phyloP scores from a whole-genome alignment of 2,113 vertebrate genomes.

The Theristicus caerulescens region DNA sequence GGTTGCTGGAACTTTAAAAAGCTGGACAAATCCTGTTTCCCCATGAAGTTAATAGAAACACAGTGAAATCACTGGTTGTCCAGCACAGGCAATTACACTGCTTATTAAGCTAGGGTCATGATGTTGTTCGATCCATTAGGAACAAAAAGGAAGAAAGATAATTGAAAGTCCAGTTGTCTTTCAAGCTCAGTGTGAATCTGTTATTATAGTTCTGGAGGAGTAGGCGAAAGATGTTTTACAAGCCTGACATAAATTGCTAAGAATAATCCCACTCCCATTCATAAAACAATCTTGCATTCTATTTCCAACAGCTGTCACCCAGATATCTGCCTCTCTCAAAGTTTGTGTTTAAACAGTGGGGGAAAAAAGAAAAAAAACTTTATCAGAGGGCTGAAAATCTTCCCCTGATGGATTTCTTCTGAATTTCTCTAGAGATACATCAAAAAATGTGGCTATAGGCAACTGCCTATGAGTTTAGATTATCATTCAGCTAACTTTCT shows the following conservation, averaged over 20 bases:
- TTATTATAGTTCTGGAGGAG: not conserved
- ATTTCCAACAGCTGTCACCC: not conserved
- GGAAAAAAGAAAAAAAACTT: not conserved
- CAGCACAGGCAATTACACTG: not conserved
- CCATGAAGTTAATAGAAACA: not conserved
- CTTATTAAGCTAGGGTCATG: not conserved
- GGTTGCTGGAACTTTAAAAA: not conserved
- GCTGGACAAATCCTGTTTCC: not conserved
- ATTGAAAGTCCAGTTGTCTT: not conserved
- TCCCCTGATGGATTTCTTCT: not conserved
- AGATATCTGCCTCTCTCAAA: not conserved
- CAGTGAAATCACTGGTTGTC: not conserved
- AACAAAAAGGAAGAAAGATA: not conserved
- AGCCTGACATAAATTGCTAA: not conserved
- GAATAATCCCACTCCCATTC: not conserved
- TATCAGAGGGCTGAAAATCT: not conserved
- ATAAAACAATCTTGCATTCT: not conserved
- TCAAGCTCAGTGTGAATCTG: not conserved
- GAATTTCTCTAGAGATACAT: not conserved
- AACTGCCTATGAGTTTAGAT: not conserved
- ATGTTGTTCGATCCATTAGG: not conserved
- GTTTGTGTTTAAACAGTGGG: not conserved
- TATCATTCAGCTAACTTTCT: not conserved
- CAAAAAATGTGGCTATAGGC: not conserved
- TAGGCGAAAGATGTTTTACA: not conserved